These are phyloP conservation scores for Pipistrellus nathusii DNA, from an alignment of 2,797 vertebrate genomes.

Conservation along the genomic window DNA sequence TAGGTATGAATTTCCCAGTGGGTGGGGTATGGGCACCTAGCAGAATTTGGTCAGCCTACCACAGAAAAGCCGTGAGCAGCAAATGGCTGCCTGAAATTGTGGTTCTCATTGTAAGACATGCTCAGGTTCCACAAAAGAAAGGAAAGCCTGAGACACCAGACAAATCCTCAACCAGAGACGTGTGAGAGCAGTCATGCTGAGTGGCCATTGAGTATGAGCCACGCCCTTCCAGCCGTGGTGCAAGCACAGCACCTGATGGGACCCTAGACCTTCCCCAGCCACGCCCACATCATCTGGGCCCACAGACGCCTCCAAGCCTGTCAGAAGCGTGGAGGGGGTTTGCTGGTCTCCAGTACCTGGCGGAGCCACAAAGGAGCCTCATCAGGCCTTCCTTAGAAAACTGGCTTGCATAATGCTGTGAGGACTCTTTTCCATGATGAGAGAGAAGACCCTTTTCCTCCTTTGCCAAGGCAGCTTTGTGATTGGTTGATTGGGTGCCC, in stretches of 20 bases:
- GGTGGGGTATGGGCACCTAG: background rate
- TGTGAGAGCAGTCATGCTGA: background rate
- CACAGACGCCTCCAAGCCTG: background rate
- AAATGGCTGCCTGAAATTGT: background rate
- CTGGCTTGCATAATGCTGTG: conserved; percentile 54
- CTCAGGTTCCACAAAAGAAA: background rate
- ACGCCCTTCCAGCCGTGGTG: background rate
- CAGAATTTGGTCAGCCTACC: background rate
- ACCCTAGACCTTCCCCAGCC: conserved; percentile 41
- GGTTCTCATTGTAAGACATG: background rate
- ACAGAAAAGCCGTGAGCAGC: background rate
- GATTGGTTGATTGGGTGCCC: background rate
- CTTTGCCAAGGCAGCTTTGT: background rate
- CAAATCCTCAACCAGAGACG: background rate
- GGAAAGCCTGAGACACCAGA: background rate
- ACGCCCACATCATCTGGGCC: background rate
- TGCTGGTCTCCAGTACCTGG: background rate
- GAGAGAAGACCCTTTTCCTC: conserved; percentile 65
- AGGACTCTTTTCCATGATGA: conserved; percentile 65
- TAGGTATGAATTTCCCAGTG: background rate
- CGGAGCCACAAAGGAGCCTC: conserved; percentile 66
- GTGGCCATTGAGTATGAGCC: background rate
- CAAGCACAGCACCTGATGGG: background rate
- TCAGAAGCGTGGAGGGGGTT: conserved; percentile 1
- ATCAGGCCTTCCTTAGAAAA: conserved; percentile 63